Base-by-base conservation (phyloP, 2,113 vertebrate genomes). In the Myiagra hebetior region DNA sequence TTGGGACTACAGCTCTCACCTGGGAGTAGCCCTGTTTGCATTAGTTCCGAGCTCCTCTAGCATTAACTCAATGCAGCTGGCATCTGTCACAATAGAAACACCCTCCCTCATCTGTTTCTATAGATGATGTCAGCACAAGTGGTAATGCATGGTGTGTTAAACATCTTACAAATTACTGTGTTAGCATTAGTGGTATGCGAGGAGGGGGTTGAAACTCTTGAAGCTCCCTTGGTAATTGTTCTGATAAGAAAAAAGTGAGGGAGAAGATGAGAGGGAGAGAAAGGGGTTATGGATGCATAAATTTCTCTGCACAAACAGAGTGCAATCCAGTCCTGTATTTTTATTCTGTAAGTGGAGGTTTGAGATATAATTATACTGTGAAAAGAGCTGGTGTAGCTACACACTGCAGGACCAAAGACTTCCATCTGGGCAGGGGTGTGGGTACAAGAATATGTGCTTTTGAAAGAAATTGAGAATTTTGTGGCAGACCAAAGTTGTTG, bases 111-210 rank as follows among this genome's bases (percentile, higher is more conserved):
- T 98, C 97, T 97, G 98, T 98, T 98, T 98, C 98, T 98, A 98
- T 98, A 99, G 98, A 98, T 98, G 98, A 98, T 98, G 98, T 98
- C 98, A 97, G 98, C 98, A 98, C 97, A 96, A 98, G 97, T 98
- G 95, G 98, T 98, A 98, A 98, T 99, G 99, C 99, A 99, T 99
- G 99, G 98, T 98, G 98, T 99, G 98, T 98, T 97, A 98, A 98
- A 97, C 98, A 98, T 97, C 97, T 98, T 97, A 97, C 89, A 97
- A 98, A 98, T 97, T 98, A 96, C 98, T 39, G 97, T 98, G 98
- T 98, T 99, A 98, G 98, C 98, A 98, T 98, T 98, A 98, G 98
- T 98, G 98, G 98, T 99, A 99, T 99, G 99, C 99, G 99, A 99
- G 98, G 98, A 98, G 94, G 91, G 93, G 93, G 52, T 95, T 95